Evolutionary conservation across 2,797 vertebrate genomes (phyloP), one percentile per base, ranked within the genome.

Genomic region (Hypotaenidia philippensis): DNA sequence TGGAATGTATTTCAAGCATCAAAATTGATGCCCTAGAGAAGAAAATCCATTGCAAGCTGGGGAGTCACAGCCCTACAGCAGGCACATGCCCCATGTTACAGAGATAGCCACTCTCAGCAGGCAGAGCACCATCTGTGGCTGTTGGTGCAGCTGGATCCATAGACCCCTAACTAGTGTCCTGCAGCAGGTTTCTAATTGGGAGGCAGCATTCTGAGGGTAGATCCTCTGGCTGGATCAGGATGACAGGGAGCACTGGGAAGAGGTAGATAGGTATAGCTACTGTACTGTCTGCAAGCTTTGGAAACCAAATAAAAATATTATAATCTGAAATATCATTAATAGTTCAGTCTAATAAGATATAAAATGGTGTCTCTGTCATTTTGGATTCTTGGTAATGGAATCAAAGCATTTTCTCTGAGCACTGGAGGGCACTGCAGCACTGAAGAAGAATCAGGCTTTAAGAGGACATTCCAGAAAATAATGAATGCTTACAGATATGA

Each of bases 371-470:
- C 96, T 47, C 96, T 75, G 60, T 50, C 27, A 44, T 64, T 80
- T 59, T 18, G 23, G 47, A 66, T 65, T 90, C 34, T 61, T 52
- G 82, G 22, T 87, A 88, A 86, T 90, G 93, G 94, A 90, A 94
- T 31, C 55, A 27, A 34, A 41, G 9, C 10, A 3, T 81, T 77
- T 87, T 40, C 44, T 44, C 47, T 38, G 36, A 63, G 22, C 98
- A 96, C 97, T 93, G 97, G 98, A 96, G 98, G 97, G 97, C 97
- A 96, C 60, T 97, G 70, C 71, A 90, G 75, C 69, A 96, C 75
- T 25, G 63, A 91, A 63, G 49, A 80, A 96, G 81, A 86, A 89
- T 61, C 1, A 0, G 6, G n/a, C 53, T 65, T 63, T 61, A 16
- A 38, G 52, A 45, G 13, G 63, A 16, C 65, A 6, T 71, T 92